Evolutionary conservation across 2,888 invertebrate species (phyloP).

Genomic region (Caradrina kadenii): DNA sequence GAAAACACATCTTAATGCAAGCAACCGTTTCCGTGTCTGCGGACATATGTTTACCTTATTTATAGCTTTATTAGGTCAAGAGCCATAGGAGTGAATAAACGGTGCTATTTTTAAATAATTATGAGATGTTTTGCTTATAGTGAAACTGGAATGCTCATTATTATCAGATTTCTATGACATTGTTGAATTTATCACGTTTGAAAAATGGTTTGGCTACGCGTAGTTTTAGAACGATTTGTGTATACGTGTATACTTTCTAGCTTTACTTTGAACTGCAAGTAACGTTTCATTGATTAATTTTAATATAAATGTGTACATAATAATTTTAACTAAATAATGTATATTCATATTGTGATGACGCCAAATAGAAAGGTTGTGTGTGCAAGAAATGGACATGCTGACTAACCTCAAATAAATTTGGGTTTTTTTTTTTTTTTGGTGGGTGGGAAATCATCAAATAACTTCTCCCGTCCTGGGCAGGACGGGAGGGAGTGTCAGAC

Average conservation of each 20-base stretch:
- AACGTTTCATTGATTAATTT: not conserved
- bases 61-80: conserved; percentile 57
- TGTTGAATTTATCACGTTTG: not conserved
- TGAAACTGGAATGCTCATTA: not conserved
- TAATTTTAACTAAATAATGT: not conserved
- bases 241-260: too few species aligned
- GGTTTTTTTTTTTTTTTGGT: too few species aligned
- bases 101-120: conserved; percentile 11
- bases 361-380: not conserved
- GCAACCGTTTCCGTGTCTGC: conserved; percentile 46
- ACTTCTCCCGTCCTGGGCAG: too few species aligned
- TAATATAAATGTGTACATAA: too few species aligned
- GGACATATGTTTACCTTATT: conserved; percentile 49
- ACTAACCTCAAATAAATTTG: too few species aligned
- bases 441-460: too few species aligned
- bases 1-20: conserved; percentile 29
- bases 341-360: not conserved
- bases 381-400: too few species aligned
- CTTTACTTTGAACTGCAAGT: too few species aligned
- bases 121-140: not conserved
- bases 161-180: not conserved
- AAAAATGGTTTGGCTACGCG: not conserved
- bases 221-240: not conserved
- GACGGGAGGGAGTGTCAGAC: too few species aligned
- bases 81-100: conserved; percentile 38